Conservation (phyloP, 1,140 invertebrate species). For the Dendroctonus valens region DNA sequence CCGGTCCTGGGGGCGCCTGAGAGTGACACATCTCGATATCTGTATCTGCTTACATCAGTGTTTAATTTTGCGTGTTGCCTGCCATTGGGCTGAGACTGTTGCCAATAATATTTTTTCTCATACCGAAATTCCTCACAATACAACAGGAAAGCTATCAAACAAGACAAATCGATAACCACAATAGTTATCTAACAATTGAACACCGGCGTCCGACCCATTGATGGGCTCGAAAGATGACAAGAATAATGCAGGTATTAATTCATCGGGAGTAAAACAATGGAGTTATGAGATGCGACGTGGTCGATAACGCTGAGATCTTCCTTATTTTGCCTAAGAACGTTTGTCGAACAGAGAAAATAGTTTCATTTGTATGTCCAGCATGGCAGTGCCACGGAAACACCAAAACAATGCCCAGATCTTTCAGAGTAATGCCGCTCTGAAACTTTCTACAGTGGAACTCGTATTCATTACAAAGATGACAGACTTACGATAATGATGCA, state of each 20-base stretch:
- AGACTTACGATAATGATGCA: conserved; percentile 19
- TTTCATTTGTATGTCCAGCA: conserved; percentile 36
- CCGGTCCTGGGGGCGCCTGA: too few relatives aligned
- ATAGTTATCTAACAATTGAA: too few relatives aligned
- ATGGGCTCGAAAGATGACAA: conserved; percentile 31
- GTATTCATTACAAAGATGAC: conserved; percentile 21
- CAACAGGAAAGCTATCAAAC: too few relatives aligned
- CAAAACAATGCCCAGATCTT: conserved; percentile 28
- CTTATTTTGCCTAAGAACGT: conserved; percentile 32
- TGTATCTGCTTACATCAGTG: too few relatives aligned
- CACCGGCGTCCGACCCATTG: conserved; percentile 17
- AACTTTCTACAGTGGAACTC: conserved; percentile 28
- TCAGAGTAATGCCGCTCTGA: conserved; percentile 11
- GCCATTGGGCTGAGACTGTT: too few relatives aligned
- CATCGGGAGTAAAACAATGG: conserved; percentile 36
- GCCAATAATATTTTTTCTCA: too few relatives aligned
- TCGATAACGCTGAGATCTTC: conserved; percentile 34
- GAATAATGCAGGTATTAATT: conserved; percentile 38
- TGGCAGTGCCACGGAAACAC: conserved; percentile 28
- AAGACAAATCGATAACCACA: too few relatives aligned
- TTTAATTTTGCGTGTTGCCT: too few relatives aligned
- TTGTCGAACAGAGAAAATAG: conserved; percentile 20
- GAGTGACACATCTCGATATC: too few relatives aligned
- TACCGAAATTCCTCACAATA: too few relatives aligned
- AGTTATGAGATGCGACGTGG: conserved; percentile 35